phyloP scores from a whole-genome alignment of 1,140 invertebrate species.

The Elymnias hypermnestra region DNA sequence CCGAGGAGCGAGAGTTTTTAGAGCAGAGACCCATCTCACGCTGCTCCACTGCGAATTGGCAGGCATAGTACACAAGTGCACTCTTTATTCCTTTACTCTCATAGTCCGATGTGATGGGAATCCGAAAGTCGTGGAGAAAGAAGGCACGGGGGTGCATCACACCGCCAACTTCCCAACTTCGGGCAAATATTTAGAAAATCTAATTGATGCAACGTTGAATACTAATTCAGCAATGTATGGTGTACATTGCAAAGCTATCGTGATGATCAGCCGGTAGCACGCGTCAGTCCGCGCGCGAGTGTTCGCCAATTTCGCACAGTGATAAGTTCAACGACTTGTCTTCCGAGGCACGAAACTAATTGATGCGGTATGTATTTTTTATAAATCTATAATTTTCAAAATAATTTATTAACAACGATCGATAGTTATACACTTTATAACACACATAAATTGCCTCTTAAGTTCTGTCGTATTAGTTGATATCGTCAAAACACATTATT shows the following conservation, averaged over 20 bases:
- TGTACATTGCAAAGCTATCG: constrained; percentile 19
- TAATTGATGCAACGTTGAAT: no score
- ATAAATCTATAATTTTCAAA: neutral
- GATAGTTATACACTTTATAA: neutral
- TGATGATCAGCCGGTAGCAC: constrained; percentile 23
- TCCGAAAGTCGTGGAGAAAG: no score
- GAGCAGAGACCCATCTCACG: no score
- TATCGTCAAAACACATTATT: neutral
- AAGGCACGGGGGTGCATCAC: no score
- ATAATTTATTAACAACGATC: neutral
- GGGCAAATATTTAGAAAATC: no score
- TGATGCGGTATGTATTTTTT: constrained; percentile 37
- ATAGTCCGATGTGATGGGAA: no score
- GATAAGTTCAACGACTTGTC: constrained; percentile 63
- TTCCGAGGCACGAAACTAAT: constrained; percentile 42
- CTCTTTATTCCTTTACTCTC: no score
- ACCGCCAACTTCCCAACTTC: no score
- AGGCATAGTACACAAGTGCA: no score
- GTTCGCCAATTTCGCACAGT: constrained; percentile 67
- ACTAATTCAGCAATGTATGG: constrained; percentile 21
- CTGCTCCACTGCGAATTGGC: no score
- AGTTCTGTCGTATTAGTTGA: neutral
- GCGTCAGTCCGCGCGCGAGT: constrained; percentile 38
- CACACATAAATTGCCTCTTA: neutral
- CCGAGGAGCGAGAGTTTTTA: no score